Base-by-base conservation (phyloP, 2,797 vertebrate genomes). In the Acrossocheilus fasciatus region DNA sequence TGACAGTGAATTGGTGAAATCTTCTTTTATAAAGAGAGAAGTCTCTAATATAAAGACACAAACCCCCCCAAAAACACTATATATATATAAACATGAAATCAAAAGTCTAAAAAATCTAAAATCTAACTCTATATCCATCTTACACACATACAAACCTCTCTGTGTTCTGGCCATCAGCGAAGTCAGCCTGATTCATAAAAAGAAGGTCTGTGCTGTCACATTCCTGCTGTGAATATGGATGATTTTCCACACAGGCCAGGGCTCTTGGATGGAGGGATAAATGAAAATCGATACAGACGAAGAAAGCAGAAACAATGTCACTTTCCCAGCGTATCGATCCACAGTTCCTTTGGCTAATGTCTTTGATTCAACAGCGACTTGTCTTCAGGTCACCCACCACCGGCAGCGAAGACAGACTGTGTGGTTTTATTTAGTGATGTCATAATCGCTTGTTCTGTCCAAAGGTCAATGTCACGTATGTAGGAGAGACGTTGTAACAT, bases 271-370 rank as follows among this genome's bases (percentile, higher is more conserved):
- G 45, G 62, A 73, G 36, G 84, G 74, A 81, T 81, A 83, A 88
- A 76, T 81, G 84, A 86, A 88, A 86, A 88, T 88, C 87, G n/a
- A 86, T 84, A 83, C 11, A 54, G 84, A 39, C 26, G 45, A 62
- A 82, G 59, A 76, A 86, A 80, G 45, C 81, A 66, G 62, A 68
- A 86, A 80, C 79, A 83, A 86, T 86, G 84, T 45, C 75, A 80
- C 79, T 86, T 26, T 80, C 54, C 81, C 26, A 18, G 2, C 39
- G 26, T 41, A 81, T 62, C 50, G 84, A 86, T 39, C 74, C 30
- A 45, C 15, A 11, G 39, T 41, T 54, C 52, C 79, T 52, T 18
- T 39, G 43, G 34, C 54, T 73, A 86, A 84, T 76, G 70, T 77
- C 70, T 62, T 68, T 39, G 59, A 62, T 20, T 76, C 84, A 57